Conservation (phyloP, 2,113 vertebrate genomes). For the Cynocephalus volans region DNA sequence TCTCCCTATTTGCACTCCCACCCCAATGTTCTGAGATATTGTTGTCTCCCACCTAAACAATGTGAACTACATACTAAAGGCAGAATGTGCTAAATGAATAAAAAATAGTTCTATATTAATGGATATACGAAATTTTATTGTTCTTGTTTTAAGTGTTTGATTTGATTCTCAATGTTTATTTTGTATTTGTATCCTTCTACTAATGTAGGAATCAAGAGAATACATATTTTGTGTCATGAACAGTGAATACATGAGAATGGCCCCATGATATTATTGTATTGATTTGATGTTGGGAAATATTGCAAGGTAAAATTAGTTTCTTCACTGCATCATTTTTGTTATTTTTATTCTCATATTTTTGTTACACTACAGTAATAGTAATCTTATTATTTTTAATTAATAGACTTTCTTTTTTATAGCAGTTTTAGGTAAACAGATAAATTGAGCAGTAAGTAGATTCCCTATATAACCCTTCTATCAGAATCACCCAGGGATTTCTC, state of each 20-base stretch:
- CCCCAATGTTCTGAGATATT: not conserved
- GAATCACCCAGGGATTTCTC: too few species aligned
- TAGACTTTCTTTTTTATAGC: not conserved
- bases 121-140: not conserved
- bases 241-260: not conserved
- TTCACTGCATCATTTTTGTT: not conserved
- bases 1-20: not conserved
- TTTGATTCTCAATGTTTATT: not conserved
- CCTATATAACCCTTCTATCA: not conserved
- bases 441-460: not conserved
- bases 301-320: constrained; percentile 27
- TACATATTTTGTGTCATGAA: not conserved
- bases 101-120: not conserved
- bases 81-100: not conserved
- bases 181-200: constrained; percentile 22
- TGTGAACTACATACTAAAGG: not conserved
- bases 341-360: not conserved
- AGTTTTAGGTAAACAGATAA: not conserved
- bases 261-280: not conserved
- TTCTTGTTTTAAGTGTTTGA: not conserved
- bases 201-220: not conserved
- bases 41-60: not conserved
- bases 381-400: not conserved
- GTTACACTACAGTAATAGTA: not conserved
- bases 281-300: not conserved